Percentiles rank a stretch among this genome's conserved stretches.
These are phyloP conservation scores for Stenodema calcarata DNA, from an alignment of 2,888 invertebrate genomes.

Conservation along the genomic window DNA sequence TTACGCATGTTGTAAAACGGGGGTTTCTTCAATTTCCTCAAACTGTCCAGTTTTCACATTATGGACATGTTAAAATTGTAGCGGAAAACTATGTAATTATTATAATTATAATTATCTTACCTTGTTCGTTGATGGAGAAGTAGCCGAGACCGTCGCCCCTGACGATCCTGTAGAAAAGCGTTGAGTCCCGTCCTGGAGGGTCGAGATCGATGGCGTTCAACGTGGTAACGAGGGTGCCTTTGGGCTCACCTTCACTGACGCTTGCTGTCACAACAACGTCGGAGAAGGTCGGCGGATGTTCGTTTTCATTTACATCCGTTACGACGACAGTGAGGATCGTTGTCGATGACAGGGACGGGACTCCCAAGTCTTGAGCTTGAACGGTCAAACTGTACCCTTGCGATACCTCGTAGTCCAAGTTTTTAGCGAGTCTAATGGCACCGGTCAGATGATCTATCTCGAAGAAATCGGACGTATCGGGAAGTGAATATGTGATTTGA, in stretches of 20 bases:
- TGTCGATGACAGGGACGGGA: conserved; percentile 78
- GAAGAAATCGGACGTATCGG: conserved; percentile 73
- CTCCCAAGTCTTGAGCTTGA: conserved; percentile 83
- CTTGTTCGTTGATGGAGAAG: conserved; percentile 87
- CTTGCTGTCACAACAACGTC: conserved; percentile 77
- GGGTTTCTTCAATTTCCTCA: too few species aligned
- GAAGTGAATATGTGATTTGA: conserved; percentile 75
- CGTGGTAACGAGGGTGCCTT: conserved; percentile 76
- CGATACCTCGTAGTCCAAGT: conserved; percentile 85
- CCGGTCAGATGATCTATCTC: conserved; percentile 84
- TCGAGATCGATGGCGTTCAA: conserved; percentile 82
- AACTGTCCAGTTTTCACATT: too few species aligned
- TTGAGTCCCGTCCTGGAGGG: conserved; percentile 78
- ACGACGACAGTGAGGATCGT: conserved; percentile 83
- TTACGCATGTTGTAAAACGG: too few species aligned
- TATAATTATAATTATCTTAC: too few species aligned
- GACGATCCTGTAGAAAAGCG: conserved; percentile 82
- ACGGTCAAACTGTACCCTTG: conserved; percentile 87
- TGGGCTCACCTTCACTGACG: conserved; percentile 80
- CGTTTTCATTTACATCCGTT: conserved; percentile 92
- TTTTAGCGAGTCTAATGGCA: conserved; percentile 77
- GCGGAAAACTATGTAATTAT: too few species aligned
- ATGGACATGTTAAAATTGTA: too few species aligned
- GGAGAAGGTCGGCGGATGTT: conserved; percentile 79
- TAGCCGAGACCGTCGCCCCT: conserved; percentile 89